These are phyloP conservation scores for Digitonthophagus gazella DNA, from an alignment of 2,888 invertebrate species.

Conservation along the genomic window DNA sequence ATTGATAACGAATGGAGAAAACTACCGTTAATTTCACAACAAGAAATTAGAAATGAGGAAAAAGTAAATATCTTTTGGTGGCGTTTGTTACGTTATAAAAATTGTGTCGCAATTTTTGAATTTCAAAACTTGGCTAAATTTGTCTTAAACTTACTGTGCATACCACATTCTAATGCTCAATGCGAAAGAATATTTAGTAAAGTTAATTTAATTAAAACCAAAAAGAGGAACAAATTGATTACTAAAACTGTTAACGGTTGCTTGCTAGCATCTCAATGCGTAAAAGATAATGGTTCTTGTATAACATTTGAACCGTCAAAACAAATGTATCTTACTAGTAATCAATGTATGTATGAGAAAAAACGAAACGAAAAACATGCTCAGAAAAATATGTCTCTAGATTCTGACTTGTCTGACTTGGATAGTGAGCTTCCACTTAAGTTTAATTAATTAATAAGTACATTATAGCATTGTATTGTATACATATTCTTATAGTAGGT, in stretches of 20 bases:
- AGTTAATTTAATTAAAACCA: constrained; percentile 7
- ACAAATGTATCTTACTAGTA: too few relatives aligned
- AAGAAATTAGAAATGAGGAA: not conserved
- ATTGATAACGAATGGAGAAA: not conserved
- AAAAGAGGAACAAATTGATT: not conserved
- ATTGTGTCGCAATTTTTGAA: not conserved
- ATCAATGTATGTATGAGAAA: too few relatives aligned
- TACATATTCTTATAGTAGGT: too few relatives aligned
- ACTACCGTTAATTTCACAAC: not conserved
- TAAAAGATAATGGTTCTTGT: not conserved
- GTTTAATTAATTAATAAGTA: too few relatives aligned
- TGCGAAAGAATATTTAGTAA: constrained; percentile 15
- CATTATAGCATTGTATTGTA: too few relatives aligned
- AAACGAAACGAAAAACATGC: too few relatives aligned
- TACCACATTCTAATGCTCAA: constrained; percentile 7
- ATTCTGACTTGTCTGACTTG: too few relatives aligned
- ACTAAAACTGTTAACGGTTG: constrained; percentile 3
- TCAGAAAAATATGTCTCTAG: too few relatives aligned
- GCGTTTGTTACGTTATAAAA: not conserved
- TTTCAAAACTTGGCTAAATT: not conserved
- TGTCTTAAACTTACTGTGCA: not conserved
- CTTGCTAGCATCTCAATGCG: not conserved
- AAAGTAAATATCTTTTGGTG: not conserved
- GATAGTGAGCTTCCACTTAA: too few relatives aligned
- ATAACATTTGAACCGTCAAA: not conserved